A percentile compares a stretch with the other conserved stretches of the same genome.
Conservation (phyloP, 2,888 invertebrate genomes). For the Dynastes maya region DNA sequence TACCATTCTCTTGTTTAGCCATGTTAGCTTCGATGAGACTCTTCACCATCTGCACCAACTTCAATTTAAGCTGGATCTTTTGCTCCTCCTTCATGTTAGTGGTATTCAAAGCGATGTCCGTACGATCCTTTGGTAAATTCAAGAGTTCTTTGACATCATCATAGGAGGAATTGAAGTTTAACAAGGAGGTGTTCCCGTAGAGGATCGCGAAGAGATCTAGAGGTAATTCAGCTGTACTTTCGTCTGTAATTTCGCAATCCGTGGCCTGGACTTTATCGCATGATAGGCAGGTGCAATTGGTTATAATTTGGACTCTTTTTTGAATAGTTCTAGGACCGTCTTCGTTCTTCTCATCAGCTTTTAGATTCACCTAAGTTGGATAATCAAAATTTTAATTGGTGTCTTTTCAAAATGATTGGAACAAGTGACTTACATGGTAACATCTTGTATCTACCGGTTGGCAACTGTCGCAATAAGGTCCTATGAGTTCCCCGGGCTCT, state of each 20-base stretch:
- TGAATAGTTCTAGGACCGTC: constrained; percentile 72
- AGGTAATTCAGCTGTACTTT: constrained; percentile 70
- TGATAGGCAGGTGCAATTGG: constrained; percentile 78
- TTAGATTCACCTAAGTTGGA: constrained; percentile 72
- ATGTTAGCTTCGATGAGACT: constrained; percentile 56
- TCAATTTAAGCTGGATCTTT: constrained; percentile 59
- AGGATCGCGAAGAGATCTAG: constrained; percentile 63
- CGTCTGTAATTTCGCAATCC: constrained; percentile 70
- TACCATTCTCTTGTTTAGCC: constrained; percentile 57
- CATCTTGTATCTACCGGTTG: constrained; percentile 78
- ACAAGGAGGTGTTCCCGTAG: constrained; percentile 60
- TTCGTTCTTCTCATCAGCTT: constrained; percentile 73
- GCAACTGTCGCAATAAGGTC: constrained; percentile 81
- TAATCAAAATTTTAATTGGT: background rate
- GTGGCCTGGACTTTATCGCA: constrained; percentile 72
- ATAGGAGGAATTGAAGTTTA: constrained; percentile 53
- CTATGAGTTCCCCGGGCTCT: constrained; percentile 77
- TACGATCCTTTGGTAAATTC: constrained; percentile 52
- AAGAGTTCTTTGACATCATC: constrained; percentile 65
- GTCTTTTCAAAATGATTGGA: background rate
- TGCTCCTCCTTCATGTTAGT: constrained; percentile 57
- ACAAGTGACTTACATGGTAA: constrained; percentile 73
- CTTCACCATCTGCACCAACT: constrained; percentile 61
- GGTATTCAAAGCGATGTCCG: constrained; percentile 44
- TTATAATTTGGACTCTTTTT: constrained; percentile 78